phyloP scores from a whole-genome alignment of 1,140 invertebrate species.

The Atta colombica region DNA sequence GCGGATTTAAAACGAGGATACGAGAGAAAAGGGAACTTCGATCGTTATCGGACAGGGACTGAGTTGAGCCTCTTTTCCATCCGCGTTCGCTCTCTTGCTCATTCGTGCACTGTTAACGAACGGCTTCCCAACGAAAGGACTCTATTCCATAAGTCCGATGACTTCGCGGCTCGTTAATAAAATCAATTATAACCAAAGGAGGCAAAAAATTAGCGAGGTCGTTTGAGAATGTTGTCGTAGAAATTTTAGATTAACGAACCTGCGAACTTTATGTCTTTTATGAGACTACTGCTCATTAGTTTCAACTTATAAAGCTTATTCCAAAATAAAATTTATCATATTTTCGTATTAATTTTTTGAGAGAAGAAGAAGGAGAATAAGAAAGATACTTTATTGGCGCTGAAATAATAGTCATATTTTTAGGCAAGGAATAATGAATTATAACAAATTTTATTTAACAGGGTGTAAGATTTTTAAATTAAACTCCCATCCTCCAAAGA shows the following conservation, averaged over 20 bases:
- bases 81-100: background rate
- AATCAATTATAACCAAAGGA: slow-evolving; percentile 69
- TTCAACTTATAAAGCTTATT: background rate
- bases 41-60: slow-evolving; percentile 63
- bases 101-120: slow-evolving; percentile 65
- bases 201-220: slow-evolving; percentile 54
- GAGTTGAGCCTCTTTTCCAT: slow-evolving; percentile 25
- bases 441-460: no score
- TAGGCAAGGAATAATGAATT: no score
- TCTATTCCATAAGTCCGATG: slow-evolving; percentile 51
- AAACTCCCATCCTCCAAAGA: no score
- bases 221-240: slow-evolving; percentile 19
- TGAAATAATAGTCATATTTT: no score
- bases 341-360: background rate
- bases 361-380: no score
- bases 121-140: slow-evolving; percentile 25
- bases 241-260: slow-evolving; percentile 52
- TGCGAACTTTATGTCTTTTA: slow-evolving; percentile 12
- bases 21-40: slow-evolving; percentile 44
- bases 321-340: background rate
- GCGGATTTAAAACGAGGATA: slow-evolving; percentile 50
- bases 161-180: slow-evolving; percentile 72
- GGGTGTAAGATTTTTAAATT: no score
- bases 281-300: slow-evolving; percentile 6
- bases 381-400: no score